These are phyloP conservation scores for Megalopta genalis DNA, from an alignment of 1,140 invertebrate genomes.

Conservation along the genomic window DNA sequence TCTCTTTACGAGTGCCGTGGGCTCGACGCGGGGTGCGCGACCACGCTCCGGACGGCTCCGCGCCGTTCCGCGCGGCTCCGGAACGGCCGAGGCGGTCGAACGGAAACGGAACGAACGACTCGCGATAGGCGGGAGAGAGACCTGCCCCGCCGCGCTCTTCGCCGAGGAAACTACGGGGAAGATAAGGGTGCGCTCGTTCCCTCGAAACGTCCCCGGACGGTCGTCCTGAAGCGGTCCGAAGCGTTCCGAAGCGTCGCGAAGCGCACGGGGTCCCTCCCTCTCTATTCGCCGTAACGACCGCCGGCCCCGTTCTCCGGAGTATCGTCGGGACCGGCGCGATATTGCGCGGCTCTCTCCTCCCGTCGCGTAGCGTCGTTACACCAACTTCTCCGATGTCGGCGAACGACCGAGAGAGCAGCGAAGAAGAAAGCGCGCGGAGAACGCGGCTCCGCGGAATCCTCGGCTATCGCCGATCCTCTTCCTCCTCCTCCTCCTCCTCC, in stretches of 20 bases:
- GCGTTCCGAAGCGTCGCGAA: slow-evolving; percentile 57
- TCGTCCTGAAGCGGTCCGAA: slow-evolving; percentile 66
- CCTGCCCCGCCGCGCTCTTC: slow-evolving; percentile 58
- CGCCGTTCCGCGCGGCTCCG: too few relatives aligned
- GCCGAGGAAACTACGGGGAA: slow-evolving; percentile 72
- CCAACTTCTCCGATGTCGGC: slow-evolving; percentile 57
- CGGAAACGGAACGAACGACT: not conserved
- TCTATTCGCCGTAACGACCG: slow-evolving; percentile 62
- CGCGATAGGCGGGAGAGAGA: not conserved
- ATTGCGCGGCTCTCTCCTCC: slow-evolving; percentile 57
- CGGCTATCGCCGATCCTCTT: not conserved
- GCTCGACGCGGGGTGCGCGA: not conserved
- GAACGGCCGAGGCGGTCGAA: not conserved
- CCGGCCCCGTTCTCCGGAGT: slow-evolving; percentile 56
- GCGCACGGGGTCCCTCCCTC: slow-evolving; percentile 27
- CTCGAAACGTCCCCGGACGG: slow-evolving; percentile 76
- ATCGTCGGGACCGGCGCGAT: slow-evolving; percentile 68
- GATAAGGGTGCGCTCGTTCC: slow-evolving; percentile 79
- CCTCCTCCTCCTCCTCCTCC: not conserved
- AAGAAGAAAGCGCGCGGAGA: not conserved
- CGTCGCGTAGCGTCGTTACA: slow-evolving; percentile 61
- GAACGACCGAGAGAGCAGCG: not conserved
- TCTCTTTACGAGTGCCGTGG: not conserved
- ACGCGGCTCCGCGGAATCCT: slow-evolving; percentile 9
- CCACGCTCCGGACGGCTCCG: not conserved